These are phyloP conservation scores for Eubasilissa splendida DNA, from an alignment of 2,888 invertebrate species.

Conservation along the genomic window DNA sequence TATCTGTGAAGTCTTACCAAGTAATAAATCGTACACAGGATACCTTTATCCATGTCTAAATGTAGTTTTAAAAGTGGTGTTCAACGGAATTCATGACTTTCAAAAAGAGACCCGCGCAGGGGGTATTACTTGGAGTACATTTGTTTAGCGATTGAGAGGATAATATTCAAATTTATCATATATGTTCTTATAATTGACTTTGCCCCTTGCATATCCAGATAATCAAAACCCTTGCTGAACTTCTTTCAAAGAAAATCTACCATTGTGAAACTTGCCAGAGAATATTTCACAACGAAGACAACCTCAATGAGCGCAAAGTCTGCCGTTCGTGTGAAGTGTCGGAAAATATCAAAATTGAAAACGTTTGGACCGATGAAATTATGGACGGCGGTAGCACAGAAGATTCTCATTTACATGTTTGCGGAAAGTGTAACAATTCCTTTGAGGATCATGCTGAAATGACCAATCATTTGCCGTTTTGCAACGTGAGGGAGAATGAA, in stretches of 20 bases:
- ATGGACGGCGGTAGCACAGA: not conserved
- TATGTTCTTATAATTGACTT: not conserved
- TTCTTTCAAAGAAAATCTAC: constrained; percentile 25
- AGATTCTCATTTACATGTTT: not conserved
- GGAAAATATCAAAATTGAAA: not conserved
- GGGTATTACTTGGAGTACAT: too few relatives aligned
- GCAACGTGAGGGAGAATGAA: not conserved
- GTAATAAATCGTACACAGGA: too few relatives aligned
- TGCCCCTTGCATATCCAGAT: constrained; percentile 5
- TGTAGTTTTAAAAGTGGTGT: too few relatives aligned
- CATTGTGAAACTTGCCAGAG: constrained; percentile 22
- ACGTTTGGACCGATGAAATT: constrained; percentile 16
- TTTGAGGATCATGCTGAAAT: not conserved
- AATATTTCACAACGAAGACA: constrained; percentile 17
- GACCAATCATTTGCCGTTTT: not conserved
- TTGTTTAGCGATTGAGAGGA: too few relatives aligned
- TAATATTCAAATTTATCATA: too few relatives aligned
- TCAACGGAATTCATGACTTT: too few relatives aligned
- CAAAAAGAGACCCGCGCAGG: too few relatives aligned
- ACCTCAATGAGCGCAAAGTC: not conserved
- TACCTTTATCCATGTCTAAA: too few relatives aligned
- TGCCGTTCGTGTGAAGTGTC: not conserved
- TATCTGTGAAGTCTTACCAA: too few relatives aligned
- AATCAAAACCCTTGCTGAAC: constrained; percentile 7
- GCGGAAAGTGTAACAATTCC: constrained; percentile 1